Evolutionary conservation across 2,113 vertebrate species (phyloP).

Genomic region (Marmota flaviventris): DNA sequence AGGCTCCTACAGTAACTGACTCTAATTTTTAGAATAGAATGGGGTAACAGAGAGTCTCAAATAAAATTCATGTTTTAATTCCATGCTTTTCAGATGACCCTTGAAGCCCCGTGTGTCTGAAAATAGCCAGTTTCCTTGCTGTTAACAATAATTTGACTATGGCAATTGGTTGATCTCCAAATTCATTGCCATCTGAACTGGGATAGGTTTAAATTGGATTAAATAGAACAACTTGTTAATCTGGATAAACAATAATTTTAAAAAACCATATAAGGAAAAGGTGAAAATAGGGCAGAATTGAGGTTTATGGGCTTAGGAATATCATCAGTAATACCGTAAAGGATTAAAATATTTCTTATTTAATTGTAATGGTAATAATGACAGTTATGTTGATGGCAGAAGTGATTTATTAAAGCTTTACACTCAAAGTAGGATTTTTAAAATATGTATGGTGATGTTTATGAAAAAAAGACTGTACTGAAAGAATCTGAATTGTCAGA

Average conservation of each 20-base stretch:
- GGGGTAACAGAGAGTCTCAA: neutral
- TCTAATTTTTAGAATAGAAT: neutral
- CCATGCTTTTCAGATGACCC: neutral
- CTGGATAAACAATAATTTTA: neutral
- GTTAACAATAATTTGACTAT: neutral
- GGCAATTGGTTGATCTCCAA: neutral
- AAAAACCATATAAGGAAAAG: slow-evolving; percentile 8
- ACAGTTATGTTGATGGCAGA: neutral
- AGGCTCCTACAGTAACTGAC: neutral
- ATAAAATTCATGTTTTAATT: neutral
- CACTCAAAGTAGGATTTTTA: neutral
- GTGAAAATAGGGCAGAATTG: slow-evolving; percentile 50
- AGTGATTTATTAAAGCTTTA: slow-evolving; percentile 15
- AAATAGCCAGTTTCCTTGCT: neutral
- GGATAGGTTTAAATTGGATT: slow-evolving; percentile 20
- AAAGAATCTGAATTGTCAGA: slow-evolving; percentile 56
- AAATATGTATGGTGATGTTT: slow-evolving; percentile 4
- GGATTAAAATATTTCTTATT: slow-evolving; percentile 40
- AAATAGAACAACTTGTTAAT: slow-evolving; percentile 13
- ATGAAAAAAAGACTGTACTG: neutral
- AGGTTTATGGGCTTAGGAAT: neutral
- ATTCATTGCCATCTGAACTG: slow-evolving; percentile 3
- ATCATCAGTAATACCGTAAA: slow-evolving; percentile 27
- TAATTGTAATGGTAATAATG: neutral
- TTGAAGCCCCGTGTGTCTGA: neutral